Conservation (phyloP, 1,140 invertebrate genomes). For the Tetramorium parvispinum region DNA sequence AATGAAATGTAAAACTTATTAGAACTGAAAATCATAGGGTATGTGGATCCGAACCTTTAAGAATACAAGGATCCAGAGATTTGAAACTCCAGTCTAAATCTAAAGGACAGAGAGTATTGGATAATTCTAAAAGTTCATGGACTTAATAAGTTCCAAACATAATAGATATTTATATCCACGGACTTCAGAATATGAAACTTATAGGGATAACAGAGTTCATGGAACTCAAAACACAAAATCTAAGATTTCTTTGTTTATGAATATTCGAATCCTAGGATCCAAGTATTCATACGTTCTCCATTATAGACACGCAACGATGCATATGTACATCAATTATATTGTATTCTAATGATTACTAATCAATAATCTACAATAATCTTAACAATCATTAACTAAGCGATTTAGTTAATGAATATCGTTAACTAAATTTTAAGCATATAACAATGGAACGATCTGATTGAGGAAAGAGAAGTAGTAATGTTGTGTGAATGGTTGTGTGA, state of each 20-base stretch:
- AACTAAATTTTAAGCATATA: conserved; percentile 75
- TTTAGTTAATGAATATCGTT: conserved; percentile 56
- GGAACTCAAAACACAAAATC: neutral
- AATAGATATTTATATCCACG: conserved; percentile 19
- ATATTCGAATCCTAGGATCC: conserved; percentile 20
- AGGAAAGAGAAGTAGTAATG: conserved; percentile 37
- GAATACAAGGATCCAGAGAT: conserved; percentile 48
- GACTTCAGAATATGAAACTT: neutral
- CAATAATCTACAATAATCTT: conserved; percentile 83
- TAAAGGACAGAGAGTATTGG: neutral
- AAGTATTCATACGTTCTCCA: conserved; percentile 53
- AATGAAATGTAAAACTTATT: conserved; percentile 8
- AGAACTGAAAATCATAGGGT: conserved; percentile 25
- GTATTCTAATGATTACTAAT: conserved; percentile 83
- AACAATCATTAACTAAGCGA: conserved; percentile 74
- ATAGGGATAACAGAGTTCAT: neutral
- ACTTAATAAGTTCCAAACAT: conserved; percentile 17
- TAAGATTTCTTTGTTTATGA: neutral
- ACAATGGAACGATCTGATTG: conserved; percentile 71
- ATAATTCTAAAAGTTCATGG: conserved; percentile 29
- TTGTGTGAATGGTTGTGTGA: conserved; percentile 23
- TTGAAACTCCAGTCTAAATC: neutral
- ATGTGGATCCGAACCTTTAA: neutral
- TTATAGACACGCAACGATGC: conserved; percentile 60
- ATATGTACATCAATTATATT: conserved; percentile 79